A percentile compares a stretch with the other conserved stretches of the same genome.
Evolutionary conservation across 2,888 invertebrate genomes (phyloP).

Genomic region (Brenthis daphne): DNA sequence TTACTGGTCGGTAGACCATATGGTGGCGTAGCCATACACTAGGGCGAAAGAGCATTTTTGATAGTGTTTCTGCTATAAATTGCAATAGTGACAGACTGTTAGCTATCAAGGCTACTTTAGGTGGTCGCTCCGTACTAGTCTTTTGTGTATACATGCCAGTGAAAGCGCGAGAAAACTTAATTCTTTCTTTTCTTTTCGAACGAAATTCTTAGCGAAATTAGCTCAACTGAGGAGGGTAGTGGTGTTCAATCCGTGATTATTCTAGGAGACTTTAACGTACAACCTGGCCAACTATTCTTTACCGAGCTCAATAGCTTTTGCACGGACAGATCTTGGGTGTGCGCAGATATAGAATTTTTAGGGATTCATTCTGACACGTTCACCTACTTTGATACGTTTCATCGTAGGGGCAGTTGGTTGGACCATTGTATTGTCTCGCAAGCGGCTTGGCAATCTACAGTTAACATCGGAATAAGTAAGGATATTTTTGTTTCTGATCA

Average conservation of each 20-base stretch:
- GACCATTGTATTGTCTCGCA: too few relatives aligned
- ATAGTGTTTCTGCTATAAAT: constrained; percentile 20
- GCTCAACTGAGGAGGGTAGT: constrained; percentile 2
- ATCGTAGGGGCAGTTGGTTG: too few relatives aligned
- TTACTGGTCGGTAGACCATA: constrained; percentile 24
- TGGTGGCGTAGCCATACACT: constrained; percentile 19
- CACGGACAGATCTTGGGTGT: too few relatives aligned
- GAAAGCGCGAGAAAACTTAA: constrained; percentile 14
- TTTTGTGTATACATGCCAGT: constrained; percentile 27
- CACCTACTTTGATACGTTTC: too few relatives aligned
- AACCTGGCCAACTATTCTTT: background rate
- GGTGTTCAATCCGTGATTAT: background rate
- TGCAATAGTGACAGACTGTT: constrained; percentile 21
- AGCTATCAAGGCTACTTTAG: constrained; percentile 22
- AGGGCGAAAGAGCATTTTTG: too few relatives aligned
- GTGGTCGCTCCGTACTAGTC: constrained; percentile 11
- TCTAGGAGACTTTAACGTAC: background rate
- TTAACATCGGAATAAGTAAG: too few relatives aligned
- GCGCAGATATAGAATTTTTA: too few relatives aligned
- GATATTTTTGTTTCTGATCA: too few relatives aligned
- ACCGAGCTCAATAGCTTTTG: too few relatives aligned
- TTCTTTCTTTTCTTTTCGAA: too few relatives aligned
- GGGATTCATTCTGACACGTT: too few relatives aligned
- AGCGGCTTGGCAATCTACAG: too few relatives aligned
- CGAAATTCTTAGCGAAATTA: constrained; percentile 22